These are phyloP conservation scores for Vulpes lagopus DNA, from an alignment of 2,113 vertebrate species.

Conservation along the genomic window DNA sequence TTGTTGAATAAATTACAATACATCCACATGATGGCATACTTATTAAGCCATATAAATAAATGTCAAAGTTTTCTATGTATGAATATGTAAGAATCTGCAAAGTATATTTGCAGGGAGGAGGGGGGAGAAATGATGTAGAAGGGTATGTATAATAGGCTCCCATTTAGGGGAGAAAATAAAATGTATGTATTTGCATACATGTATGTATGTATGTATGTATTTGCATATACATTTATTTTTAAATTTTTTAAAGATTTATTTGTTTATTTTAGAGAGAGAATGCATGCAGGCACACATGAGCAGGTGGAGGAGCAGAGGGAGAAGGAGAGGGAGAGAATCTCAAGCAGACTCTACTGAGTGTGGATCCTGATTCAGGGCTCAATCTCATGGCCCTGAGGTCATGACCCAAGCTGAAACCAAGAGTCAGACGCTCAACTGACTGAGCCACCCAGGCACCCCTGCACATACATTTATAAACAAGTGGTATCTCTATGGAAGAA, in stretches of 20 bases:
- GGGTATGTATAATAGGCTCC: not conserved
- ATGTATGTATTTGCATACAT: not conserved
- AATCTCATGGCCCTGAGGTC: not conserved
- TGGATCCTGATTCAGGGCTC: not conserved
- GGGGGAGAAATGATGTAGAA: not conserved
- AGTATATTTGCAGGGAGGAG: not conserved
- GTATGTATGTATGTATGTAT: not conserved
- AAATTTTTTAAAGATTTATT: not conserved
- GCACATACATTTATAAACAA: not conserved
- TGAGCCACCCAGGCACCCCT: not conserved
- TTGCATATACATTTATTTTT: not conserved
- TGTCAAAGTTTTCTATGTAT: not conserved
- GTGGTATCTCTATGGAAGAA: not conserved
- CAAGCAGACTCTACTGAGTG: not conserved
- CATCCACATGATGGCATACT: not conserved
- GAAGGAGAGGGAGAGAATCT: not conserved
- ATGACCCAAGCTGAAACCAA: not conserved
- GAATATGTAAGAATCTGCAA: not conserved
- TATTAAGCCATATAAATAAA: not conserved
- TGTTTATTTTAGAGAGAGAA: not conserved
- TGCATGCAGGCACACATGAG: not conserved
- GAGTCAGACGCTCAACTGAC: not conserved
- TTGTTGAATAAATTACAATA: not conserved
- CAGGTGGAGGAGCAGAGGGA: not conserved
- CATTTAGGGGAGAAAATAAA: not conserved